Base-by-base conservation (phyloP, 2,113 vertebrate genomes). In the Puffinus mauretanicus region DNA sequence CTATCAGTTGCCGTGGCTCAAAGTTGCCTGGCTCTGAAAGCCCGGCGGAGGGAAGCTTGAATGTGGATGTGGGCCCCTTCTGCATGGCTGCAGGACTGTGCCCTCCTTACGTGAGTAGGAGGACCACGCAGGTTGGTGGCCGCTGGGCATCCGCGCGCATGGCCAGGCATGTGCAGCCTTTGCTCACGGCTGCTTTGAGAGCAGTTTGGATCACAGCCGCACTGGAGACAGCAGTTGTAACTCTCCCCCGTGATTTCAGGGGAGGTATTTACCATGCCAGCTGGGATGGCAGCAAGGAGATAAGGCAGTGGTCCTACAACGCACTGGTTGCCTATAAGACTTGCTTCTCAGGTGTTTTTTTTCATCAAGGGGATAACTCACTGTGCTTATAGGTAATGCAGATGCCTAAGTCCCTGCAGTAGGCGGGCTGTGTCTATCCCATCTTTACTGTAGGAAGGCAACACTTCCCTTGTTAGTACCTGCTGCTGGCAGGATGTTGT, bases 61-160 rank as follows among this genome's bases (percentile, higher is more conserved):
- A 47, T 64, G 13, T 51, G 36, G 21, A 36, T 6, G 4, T 83
- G 29, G 24, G 12, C 17, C 13, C 27, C 34, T 40, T 51, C 32
- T 2, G 0, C n/a, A n/a, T 10, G 24, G 10, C 4, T 62, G 25
- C 15, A 34, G 54, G 32, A 32, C 8, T 1, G 1, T 38, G 42
- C 11, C 21, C 29, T 86, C 58, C 18, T 65, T 34, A 47, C 0
- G 1, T 34, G 26, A 71, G 15, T 10, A 94, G 6, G 20, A 71
- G 25, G 22, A 77, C 27, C 38, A 52, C 24, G 11, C 27, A 85
- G 32, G 14, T 40, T 0, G 0, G 76, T 58, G 62, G 47, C 60
- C 6, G 3, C 32, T 57, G 36, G 49, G 24, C 12, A 26, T 14
- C 22, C 4, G 1, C 2, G 2, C 1, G 3, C 1, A 7, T 52